Conservation (phyloP, 2,888 invertebrate species). For the Melanotus villosus region DNA sequence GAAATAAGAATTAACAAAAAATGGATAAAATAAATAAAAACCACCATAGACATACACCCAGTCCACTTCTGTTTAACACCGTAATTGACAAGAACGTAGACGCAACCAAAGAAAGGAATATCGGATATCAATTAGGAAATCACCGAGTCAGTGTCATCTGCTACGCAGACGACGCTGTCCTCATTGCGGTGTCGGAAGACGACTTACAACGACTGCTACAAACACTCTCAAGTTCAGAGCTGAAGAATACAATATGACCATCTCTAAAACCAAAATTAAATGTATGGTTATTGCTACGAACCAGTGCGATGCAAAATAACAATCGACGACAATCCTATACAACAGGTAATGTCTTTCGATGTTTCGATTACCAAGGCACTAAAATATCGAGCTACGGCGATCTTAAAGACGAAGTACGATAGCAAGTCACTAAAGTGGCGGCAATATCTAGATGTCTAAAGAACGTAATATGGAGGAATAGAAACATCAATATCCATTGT, state of each 20-base stretch:
- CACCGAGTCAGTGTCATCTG: not conserved
- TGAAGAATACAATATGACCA: not conserved
- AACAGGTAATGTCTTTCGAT: slow-evolving; percentile 1
- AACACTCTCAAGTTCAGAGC: not conserved
- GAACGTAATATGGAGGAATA: not conserved
- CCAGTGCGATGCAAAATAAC: not conserved
- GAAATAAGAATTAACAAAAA: not conserved
- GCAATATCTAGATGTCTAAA: not conserved
- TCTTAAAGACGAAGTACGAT: not conserved
- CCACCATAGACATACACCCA: not conserved
- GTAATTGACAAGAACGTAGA: not conserved
- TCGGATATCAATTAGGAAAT: not conserved
- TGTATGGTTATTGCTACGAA: not conserved
- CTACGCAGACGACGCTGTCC: not conserved
- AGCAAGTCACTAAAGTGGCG: not conserved
- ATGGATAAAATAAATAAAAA: not conserved
- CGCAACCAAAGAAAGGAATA: not conserved
- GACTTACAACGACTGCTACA: not conserved
- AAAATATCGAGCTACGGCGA: not conserved
- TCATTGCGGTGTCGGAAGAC: not conserved
- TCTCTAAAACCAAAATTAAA: not conserved
- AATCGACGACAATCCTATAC: not conserved
- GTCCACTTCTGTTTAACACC: not conserved
- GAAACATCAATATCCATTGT: not conserved
- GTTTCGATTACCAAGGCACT: not conserved